Percentiles rank a stretch among this genome's conserved stretches.
These are phyloP conservation scores for Trissolcus brochymenae DNA, from an alignment of 2,888 invertebrate genomes.

Conservation along the genomic window DNA sequence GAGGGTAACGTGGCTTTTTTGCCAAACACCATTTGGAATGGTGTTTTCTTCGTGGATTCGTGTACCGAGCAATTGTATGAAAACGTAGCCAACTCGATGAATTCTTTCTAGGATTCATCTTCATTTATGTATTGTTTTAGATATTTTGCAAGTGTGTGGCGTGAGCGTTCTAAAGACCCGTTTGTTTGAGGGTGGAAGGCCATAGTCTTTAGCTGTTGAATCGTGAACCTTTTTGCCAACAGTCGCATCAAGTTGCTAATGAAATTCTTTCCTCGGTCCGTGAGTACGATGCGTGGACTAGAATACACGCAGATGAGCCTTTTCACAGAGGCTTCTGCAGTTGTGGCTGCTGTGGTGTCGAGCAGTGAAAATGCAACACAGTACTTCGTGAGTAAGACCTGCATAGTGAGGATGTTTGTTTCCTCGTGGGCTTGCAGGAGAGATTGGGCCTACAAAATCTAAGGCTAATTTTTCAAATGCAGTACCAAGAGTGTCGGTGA, in stretches of 20 bases:
- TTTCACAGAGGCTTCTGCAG: conserved; percentile 3
- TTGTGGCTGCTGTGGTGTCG: not conserved
- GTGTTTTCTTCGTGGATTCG: too few relatives aligned
- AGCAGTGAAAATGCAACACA: not conserved
- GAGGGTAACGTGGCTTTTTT: too few relatives aligned
- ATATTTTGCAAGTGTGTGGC: too few relatives aligned
- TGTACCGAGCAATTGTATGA: too few relatives aligned
- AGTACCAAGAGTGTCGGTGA: not conserved
- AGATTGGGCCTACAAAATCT: conserved; percentile 10
- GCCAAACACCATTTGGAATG: too few relatives aligned
- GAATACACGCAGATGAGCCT: not conserved
- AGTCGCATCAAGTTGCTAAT: not conserved
- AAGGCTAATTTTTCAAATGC: conserved; percentile 15
- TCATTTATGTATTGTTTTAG: too few relatives aligned
- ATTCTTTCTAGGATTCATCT: too few relatives aligned
- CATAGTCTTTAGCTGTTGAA: too few relatives aligned
- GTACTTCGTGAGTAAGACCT: not conserved
- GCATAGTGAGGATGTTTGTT: conserved; percentile 4
- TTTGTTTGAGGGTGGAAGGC: too few relatives aligned
- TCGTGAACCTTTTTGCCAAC: not conserved
- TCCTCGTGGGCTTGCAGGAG: not conserved
- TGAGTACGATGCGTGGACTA: too few relatives aligned
- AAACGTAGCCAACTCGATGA: too few relatives aligned
- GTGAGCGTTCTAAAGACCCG: too few relatives aligned
- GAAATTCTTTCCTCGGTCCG: not conserved